A percentile compares a stretch with the other conserved stretches of the same genome.
These are phyloP conservation scores for Napeogenes sylphis DNA, from an alignment of 2,888 invertebrate species.

Conservation along the genomic window DNA sequence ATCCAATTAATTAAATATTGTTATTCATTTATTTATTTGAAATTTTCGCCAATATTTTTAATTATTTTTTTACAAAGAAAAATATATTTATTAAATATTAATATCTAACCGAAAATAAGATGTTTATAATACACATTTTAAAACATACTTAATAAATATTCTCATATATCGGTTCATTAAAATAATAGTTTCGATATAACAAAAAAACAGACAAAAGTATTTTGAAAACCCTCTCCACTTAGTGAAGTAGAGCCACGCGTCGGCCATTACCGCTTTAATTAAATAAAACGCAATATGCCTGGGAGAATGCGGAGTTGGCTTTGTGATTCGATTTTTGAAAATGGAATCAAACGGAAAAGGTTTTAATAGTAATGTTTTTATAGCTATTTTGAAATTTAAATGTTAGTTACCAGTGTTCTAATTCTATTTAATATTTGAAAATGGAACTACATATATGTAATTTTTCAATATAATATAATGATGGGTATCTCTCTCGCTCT, in stretches of 20 bases:
- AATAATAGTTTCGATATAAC: constrained; percentile 21
- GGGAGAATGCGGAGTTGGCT: constrained; percentile 43
- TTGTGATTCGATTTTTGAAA: constrained; percentile 23
- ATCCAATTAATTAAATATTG: too few relatives aligned
- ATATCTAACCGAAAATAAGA: neutral
- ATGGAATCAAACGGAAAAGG: constrained; percentile 14
- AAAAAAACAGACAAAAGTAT: constrained; percentile 22
- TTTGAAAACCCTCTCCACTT: constrained; percentile 28
- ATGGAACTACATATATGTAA: neutral
- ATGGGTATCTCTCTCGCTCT: too few relatives aligned
- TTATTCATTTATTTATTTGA: too few relatives aligned
- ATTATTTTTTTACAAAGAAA: too few relatives aligned
- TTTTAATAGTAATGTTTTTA: neutral
- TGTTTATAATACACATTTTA: neutral
- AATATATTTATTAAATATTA: too few relatives aligned
- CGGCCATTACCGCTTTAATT: constrained; percentile 55
- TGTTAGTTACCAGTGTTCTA: neutral
- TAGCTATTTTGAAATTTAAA: neutral
- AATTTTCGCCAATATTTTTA: too few relatives aligned
- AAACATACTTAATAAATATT: neutral
- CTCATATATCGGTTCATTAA: constrained; percentile 22
- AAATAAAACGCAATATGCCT: constrained; percentile 53
- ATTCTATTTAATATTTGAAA: constrained; percentile 4
- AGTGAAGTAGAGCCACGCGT: constrained; percentile 43
- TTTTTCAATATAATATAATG: too few relatives aligned